Evolutionary conservation across 2,113 vertebrate genomes (phyloP).

Genomic region (Pelodiscus sinensis): DNA sequence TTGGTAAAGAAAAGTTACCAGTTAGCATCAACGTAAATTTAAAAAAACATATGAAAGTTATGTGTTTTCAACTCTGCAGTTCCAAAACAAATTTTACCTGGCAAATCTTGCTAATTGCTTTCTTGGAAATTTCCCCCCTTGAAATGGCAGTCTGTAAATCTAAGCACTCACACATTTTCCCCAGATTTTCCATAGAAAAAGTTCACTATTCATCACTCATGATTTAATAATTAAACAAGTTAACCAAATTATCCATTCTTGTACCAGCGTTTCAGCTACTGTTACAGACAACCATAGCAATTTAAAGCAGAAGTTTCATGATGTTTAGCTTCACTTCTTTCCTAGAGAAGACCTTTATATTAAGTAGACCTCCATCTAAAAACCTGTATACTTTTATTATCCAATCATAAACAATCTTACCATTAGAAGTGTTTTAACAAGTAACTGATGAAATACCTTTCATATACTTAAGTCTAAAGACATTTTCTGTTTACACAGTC

Average conservation of each 20-base stretch:
- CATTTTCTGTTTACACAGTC: background rate
- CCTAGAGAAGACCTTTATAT: background rate
- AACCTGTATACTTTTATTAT: background rate
- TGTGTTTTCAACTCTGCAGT: conserved; percentile 11
- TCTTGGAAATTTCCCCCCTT: background rate
- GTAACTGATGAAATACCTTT: background rate
- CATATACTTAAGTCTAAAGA: conserved; percentile 24
- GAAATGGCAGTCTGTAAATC: conserved; percentile 1
- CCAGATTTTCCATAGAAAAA: conserved; percentile 4
- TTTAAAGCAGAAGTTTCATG: background rate
- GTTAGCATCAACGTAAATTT: conserved; percentile 54
- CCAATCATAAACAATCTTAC: background rate
- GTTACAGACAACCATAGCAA: background rate
- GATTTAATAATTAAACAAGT: background rate
- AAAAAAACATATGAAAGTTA: conserved; percentile 6
- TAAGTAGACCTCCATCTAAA: background rate
- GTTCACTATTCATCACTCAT: background rate
- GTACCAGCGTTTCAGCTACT: background rate
- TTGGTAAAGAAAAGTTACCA: conserved; percentile 66
- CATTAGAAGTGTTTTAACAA: conserved; percentile 2
- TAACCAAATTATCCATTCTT: background rate
- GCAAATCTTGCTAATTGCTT: conserved; percentile 12
- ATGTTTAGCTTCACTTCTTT: conserved; percentile 9
- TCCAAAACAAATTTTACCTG: conserved; percentile 32
- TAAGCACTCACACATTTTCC: background rate